phyloP scores from a whole-genome alignment of 2,888 invertebrate species.

The Scaptomyza caliginosa region DNA sequence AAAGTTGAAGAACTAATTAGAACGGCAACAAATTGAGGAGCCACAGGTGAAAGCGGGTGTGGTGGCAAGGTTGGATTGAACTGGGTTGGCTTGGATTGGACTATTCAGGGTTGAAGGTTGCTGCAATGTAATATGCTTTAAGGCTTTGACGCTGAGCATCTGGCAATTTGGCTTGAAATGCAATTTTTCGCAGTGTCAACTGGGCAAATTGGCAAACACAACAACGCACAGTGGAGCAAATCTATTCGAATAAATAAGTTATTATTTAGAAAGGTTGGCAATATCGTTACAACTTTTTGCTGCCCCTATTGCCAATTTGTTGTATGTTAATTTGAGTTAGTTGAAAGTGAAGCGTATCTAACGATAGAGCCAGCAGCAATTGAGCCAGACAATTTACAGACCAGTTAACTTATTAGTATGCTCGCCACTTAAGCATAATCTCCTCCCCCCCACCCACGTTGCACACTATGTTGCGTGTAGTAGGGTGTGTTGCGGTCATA shows the following conservation, averaged over 20 bases:
- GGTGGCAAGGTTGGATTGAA: not conserved
- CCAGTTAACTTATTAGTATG: constrained; percentile 67
- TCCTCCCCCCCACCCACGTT: not conserved
- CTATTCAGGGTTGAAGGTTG: too few species aligned
- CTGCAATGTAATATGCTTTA: not conserved
- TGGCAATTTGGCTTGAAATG: constrained; percentile 28
- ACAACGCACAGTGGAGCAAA: not conserved
- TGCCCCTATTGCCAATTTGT: not conserved
- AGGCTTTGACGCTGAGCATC: constrained; percentile 7
- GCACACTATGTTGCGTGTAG: not conserved
- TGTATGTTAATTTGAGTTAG: not conserved
- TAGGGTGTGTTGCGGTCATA: constrained; percentile 45
- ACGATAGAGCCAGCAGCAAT: constrained; percentile 36
- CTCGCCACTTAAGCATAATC: constrained; percentile 25
- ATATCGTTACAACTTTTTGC: too few species aligned
- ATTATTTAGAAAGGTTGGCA: too few species aligned
- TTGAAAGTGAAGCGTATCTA: constrained; percentile 3
- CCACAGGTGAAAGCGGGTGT: constrained; percentile 16
- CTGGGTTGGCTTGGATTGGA: not conserved
- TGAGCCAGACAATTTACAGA: constrained; percentile 59
- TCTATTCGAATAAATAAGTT: too few species aligned
- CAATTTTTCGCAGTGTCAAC: constrained; percentile 29
- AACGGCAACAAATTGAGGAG: constrained; percentile 54
- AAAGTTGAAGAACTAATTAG: constrained; percentile 69
- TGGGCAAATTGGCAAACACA: not conserved